phyloP scores from a whole-genome alignment of 2,888 invertebrate genomes.

The Athrips mouffetella region DNA sequence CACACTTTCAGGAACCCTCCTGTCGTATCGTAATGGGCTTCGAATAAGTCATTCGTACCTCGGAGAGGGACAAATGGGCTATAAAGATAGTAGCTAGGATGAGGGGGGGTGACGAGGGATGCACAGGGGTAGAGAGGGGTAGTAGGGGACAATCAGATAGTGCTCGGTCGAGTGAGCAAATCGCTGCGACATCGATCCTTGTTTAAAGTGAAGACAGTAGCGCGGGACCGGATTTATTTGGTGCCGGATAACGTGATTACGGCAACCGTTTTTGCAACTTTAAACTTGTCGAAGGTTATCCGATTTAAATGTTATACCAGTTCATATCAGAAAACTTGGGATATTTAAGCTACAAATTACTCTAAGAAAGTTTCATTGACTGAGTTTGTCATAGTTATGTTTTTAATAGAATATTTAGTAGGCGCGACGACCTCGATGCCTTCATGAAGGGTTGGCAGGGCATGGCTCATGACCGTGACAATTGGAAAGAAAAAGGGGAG shows the following conservation, averaged over 20 bases:
- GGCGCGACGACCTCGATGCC: no score
- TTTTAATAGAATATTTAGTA: no score
- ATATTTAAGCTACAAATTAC: no score
- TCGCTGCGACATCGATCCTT: constrained; percentile 11
- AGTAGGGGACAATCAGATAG: constrained; percentile 9
- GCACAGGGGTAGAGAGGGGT: background rate
- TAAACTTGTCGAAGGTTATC: no score
- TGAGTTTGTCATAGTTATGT: no score
- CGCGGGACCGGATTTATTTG: constrained; percentile 4
- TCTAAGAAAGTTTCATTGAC: no score
- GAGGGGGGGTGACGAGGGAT: background rate
- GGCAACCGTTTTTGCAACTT: no score
- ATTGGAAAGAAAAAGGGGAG: no score
- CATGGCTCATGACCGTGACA: no score
- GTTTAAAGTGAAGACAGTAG: constrained; percentile 11
- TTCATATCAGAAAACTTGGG: no score
- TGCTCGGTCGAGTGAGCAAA: constrained; percentile 11
- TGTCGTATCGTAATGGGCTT: constrained; percentile 10
- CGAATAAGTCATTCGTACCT: constrained; percentile 14
- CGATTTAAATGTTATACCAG: no score
- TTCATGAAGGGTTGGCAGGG: no score
- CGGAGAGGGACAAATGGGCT: constrained; percentile 11
- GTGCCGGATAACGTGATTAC: background rate
- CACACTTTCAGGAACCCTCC: constrained; percentile 4
- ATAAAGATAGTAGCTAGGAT: constrained; percentile 10